These are phyloP conservation scores for Thera britannica DNA, from an alignment of 2,888 invertebrate genomes.

Conservation along the genomic window DNA sequence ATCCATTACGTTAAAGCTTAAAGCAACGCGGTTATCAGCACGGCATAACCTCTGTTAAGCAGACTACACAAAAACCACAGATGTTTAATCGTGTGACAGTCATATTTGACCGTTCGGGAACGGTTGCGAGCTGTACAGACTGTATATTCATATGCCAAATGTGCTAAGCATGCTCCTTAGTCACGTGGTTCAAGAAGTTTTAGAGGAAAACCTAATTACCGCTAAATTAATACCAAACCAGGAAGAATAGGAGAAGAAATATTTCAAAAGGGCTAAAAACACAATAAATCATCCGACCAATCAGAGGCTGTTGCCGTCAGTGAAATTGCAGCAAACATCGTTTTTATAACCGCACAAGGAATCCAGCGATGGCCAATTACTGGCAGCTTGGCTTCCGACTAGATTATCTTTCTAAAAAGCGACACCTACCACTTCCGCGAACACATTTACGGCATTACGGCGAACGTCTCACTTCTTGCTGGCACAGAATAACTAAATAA, in stretches of 20 bases:
- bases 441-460: conserved; percentile 47
- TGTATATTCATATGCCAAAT: too few species aligned
- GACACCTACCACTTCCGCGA: conserved; percentile 47
- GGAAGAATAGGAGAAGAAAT: not conserved
- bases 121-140: too few species aligned
- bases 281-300: conserved; percentile 8
- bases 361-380: conserved; percentile 44
- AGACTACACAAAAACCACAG: too few species aligned
- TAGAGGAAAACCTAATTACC: too few species aligned
- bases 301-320: not conserved
- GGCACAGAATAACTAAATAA: not conserved
- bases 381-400: conserved; percentile 42
- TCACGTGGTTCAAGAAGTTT: too few species aligned
- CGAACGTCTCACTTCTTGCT: conserved; percentile 47
- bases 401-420: conserved; percentile 43
- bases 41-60: too few species aligned
- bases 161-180: too few species aligned
- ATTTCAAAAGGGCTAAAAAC: not conserved
- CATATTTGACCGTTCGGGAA: too few species aligned
- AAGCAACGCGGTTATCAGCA: too few species aligned
- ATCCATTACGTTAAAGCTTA: too few species aligned
- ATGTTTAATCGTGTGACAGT: too few species aligned
- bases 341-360: conserved; percentile 24
- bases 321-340: conserved; percentile 16
- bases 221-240: not conserved